These are phyloP conservation scores for Alectoris magna DNA, from an alignment of 2,797 vertebrate genomes.

Conservation along the genomic window DNA sequence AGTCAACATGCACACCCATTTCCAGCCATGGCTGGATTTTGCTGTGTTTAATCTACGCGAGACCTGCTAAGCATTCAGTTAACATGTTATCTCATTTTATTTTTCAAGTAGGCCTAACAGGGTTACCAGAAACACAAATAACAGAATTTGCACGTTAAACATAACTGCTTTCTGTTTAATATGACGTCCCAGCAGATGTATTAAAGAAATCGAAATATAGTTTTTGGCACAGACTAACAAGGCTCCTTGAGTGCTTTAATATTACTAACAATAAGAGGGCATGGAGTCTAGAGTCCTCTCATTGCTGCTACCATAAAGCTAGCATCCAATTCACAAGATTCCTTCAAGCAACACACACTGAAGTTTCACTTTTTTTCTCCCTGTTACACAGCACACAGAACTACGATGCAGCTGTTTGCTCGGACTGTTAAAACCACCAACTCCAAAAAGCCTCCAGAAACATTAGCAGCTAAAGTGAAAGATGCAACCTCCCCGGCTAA, in stretches of 20 bases:
- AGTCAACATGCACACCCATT: not conserved
- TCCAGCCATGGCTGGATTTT: not conserved
- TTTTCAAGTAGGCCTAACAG: not conserved
- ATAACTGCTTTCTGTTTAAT: not conserved
- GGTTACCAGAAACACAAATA: not conserved
- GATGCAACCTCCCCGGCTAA: not conserved
- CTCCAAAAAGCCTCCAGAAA: not conserved
- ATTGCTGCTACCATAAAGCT: not conserved
- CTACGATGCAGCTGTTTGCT: rapidly evolving
- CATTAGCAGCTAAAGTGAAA: not conserved
- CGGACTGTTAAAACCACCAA: not conserved
- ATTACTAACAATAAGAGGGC: not conserved
- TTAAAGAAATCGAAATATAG: not conserved
- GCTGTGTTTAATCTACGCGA: not conserved
- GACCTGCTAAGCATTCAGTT: not conserved
- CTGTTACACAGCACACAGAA: not conserved
- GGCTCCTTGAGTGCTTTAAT: not conserved
- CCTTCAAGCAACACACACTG: not conserved
- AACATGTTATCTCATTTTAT: not conserved
- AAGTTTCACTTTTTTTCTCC: not conserved
- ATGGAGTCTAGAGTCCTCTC: not conserved
- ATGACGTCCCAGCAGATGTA: not conserved
- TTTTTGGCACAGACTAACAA: rapidly evolving
- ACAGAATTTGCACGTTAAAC: not conserved
- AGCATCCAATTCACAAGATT: not conserved